Evolutionary conservation across 1,140 invertebrate species (phyloP).

Genomic region (Akabosia matsudoensis): DNA sequence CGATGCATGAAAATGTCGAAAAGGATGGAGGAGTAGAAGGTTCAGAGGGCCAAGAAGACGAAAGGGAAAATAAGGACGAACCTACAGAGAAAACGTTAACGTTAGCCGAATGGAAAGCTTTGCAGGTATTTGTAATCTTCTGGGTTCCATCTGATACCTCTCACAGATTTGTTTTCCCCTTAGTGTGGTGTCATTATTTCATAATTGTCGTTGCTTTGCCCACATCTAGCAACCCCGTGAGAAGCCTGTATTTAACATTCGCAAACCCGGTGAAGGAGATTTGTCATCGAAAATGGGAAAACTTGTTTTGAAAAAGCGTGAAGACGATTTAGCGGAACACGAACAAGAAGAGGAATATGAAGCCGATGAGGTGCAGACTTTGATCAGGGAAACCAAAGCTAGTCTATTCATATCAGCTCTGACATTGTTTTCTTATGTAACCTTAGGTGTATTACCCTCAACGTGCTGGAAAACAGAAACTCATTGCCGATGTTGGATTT

Average conservation of each 20-base stretch:
- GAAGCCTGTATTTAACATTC: slow-evolving; percentile 79
- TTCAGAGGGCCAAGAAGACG: slow-evolving; percentile 52
- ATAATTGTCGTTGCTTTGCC: no score
- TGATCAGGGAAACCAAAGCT: no score
- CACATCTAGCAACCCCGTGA: slow-evolving; percentile 56
- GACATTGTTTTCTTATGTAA: background rate
- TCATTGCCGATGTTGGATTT: slow-evolving; percentile 22
- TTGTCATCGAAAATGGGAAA: slow-evolving; percentile 86
- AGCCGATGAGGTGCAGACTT: slow-evolving; percentile 58
- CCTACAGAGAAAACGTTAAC: slow-evolving; percentile 57
- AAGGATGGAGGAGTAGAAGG: slow-evolving; percentile 48
- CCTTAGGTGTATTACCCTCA: background rate
- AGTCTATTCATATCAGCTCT: background rate
- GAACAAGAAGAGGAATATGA: slow-evolving; percentile 56
- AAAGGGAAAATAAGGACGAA: slow-evolving; percentile 52
- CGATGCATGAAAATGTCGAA: slow-evolving; percentile 31
- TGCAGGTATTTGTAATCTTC: slow-evolving; percentile 55
- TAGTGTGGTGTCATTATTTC: background rate
- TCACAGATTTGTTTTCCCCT: no score
- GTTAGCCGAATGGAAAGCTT: slow-evolving; percentile 81
- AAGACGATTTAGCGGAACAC: slow-evolving; percentile 51
- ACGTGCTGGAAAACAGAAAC: slow-evolving; percentile 12
- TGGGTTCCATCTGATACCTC: background rate
- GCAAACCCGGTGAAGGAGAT: slow-evolving; percentile 87
- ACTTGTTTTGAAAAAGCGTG: slow-evolving; percentile 75